Percentiles rank a stretch among this genome's conserved stretches.
These are phyloP conservation scores for Eulacestoma nigropectus DNA, from an alignment of 2,113 vertebrate genomes.

Conservation along the genomic window DNA sequence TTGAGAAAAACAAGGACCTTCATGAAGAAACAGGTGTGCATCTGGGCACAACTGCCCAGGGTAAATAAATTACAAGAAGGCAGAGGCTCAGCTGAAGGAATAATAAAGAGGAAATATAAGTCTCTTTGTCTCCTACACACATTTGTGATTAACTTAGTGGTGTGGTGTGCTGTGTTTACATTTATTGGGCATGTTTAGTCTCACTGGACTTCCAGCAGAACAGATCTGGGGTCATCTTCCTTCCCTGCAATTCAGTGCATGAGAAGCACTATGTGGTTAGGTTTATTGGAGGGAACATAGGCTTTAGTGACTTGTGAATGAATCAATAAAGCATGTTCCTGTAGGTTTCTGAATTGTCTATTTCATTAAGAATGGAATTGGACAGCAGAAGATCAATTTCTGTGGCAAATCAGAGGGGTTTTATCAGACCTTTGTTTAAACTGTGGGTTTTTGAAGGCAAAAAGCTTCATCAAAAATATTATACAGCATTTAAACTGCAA, in stretches of 20 bases:
- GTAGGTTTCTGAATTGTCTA: slow-evolving; percentile 19
- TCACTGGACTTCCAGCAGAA: slow-evolving; percentile 28
- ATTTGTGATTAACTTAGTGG: slow-evolving; percentile 13
- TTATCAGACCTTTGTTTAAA: background rate
- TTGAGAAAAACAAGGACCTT: background rate
- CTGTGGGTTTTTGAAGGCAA: background rate
- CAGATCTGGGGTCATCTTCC: background rate
- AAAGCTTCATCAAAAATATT: background rate
- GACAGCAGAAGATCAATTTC: slow-evolving; percentile 2
- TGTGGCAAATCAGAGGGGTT: background rate
- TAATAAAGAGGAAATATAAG: slow-evolving; percentile 26
- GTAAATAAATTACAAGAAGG: slow-evolving; percentile 11
- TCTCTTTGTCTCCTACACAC: background rate
- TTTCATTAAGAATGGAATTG: slow-evolving; percentile 37
- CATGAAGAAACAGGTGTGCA: background rate
- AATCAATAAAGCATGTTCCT: slow-evolving; percentile 56
- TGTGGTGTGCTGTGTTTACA: background rate
- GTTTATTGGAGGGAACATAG: background rate
- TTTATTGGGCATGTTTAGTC: slow-evolving; percentile 5
- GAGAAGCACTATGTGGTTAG: background rate
- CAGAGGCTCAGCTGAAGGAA: background rate
- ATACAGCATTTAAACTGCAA: background rate
- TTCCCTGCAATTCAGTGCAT: background rate
- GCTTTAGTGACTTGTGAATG: slow-evolving; percentile 16
- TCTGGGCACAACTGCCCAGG: background rate